phyloP scores from a whole-genome alignment of 2,888 invertebrate species.

The Idaea dimidiata region DNA sequence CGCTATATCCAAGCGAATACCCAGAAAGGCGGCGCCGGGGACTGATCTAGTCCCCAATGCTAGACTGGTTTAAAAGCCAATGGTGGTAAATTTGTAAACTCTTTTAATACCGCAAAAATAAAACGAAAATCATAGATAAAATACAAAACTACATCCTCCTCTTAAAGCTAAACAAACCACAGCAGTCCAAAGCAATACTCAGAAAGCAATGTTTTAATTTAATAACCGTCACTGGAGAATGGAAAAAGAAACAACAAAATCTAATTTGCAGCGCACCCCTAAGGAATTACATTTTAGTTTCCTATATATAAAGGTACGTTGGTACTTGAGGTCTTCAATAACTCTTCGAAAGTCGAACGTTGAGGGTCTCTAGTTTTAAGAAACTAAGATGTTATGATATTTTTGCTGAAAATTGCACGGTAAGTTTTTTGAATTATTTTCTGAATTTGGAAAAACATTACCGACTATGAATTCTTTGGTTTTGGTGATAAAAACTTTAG shows the following conservation, averaged over 20 bases:
- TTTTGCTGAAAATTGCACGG: slow-evolving; percentile 8
- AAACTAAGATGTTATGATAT: slow-evolving; percentile 14
- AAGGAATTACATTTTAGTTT: slow-evolving; percentile 40
- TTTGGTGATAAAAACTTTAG: too few species aligned
- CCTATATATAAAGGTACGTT: slow-evolving; percentile 59
- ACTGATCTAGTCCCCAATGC: too few species aligned
- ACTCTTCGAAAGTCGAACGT: slow-evolving; percentile 36
- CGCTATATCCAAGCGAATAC: too few species aligned
- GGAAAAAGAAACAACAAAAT: slow-evolving; percentile 51
- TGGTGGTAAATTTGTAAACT: too few species aligned
- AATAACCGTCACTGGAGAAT: slow-evolving; percentile 62
- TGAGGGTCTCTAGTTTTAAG: neutral
- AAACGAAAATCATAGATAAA: too few species aligned
- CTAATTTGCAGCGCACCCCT: slow-evolving; percentile 59
- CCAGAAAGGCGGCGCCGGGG: too few species aligned
- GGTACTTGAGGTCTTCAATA: slow-evolving; percentile 5
- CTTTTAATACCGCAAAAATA: too few species aligned
- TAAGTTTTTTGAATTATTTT: slow-evolving; percentile 11
- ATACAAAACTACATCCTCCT: slow-evolving; percentile 27
- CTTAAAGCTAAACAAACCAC: slow-evolving; percentile 38
- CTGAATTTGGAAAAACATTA: too few species aligned
- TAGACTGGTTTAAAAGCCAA: too few species aligned
- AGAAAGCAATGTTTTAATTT: slow-evolving; percentile 71
- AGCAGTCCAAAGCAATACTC: slow-evolving; percentile 61
- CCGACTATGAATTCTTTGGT: too few species aligned